Evolutionary conservation across 1,140 invertebrate genomes (phyloP), one percentile per base, ranked within the genome.

Genomic region (Apis cerana): DNA sequence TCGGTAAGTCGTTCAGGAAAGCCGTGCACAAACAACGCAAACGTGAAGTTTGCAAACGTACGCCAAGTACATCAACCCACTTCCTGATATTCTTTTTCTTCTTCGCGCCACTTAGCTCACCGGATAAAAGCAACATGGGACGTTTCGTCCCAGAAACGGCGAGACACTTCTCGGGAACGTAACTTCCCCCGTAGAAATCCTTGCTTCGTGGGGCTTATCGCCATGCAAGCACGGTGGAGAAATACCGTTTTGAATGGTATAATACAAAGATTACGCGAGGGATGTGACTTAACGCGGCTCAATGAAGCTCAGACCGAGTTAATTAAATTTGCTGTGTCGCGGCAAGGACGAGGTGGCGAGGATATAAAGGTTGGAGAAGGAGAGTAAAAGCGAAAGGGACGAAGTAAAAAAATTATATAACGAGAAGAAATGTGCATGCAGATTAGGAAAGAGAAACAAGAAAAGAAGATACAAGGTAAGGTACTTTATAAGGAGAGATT

Each of bases 271-370:
- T 90, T 90, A 87, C 87, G 84, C 76, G 77, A 78, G 81, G 64
- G 72, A 89, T 89, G 90, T 88, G 88, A 90, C 89, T 91, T 90
- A 88, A 87, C 86, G 85, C 88, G 89, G 87, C 89, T 89, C 85
- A 84, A 90, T 90, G 87, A 90, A 89, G 84, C 87, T 90, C 88
- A 83, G 85, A 87, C 75, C 82, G 80, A 89, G 88, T 91, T 91
- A 91, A 91, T 91, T 90, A 90, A 91, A 90, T 89, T 86, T 77
- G 74, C 65, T 43, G 33, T 43, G 33, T 43, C 33, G 5, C 33
- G 5, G 33, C 33, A 7, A 48, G 33, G 71, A 62, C 59, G 3
- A 23, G 10, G 43, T 9, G 10, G 13, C 48, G 48, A 19, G n/a
- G 21, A 65, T 17, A 74, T 80, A 79, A 12, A 59, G 74, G 19